These are phyloP conservation scores for Lepidocyrtinus sp. DNA, from an alignment of 2,888 invertebrate species.

Conservation along the genomic window DNA sequence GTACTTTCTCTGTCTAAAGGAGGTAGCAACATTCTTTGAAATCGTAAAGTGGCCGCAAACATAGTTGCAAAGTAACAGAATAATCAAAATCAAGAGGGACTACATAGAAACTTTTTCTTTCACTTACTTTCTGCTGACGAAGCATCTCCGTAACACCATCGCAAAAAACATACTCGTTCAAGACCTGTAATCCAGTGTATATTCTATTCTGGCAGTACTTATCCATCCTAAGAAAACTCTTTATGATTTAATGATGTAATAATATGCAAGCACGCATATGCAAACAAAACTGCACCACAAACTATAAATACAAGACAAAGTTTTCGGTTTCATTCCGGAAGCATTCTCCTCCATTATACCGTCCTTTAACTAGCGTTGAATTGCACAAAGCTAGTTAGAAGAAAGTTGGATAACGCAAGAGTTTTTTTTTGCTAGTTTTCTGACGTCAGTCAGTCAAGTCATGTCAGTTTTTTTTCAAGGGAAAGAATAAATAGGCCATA, in stretches of 20 bases:
- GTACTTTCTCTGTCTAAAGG: no score
- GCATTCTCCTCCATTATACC: not conserved
- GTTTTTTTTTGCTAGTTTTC: not conserved
- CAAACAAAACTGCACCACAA: not conserved
- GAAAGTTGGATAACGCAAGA: not conserved
- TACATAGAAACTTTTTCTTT: no score
- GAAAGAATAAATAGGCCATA: not conserved
- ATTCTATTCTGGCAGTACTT: no score
- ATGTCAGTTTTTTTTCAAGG: not conserved
- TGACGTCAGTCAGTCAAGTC: not conserved
- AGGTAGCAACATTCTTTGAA: no score
- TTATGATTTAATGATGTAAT: not conserved
- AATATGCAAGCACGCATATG: not conserved
- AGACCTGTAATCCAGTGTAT: no score
- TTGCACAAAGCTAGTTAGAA: not conserved
- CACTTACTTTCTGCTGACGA: no score
- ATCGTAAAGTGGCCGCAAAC: no score
- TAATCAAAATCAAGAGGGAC: no score
- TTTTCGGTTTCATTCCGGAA: not conserved
- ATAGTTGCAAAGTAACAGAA: no score
- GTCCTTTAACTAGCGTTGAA: not conserved
- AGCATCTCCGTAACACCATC: no score
- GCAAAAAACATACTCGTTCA: no score
- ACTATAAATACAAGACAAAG: not conserved
- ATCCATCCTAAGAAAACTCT: no score